A percentile compares a stretch with the other conserved stretches of the same genome.
Evolutionary conservation across 92 coral and sea anemone species (phyloP).

Genomic region (Chrysogorgia sp.): DNA sequence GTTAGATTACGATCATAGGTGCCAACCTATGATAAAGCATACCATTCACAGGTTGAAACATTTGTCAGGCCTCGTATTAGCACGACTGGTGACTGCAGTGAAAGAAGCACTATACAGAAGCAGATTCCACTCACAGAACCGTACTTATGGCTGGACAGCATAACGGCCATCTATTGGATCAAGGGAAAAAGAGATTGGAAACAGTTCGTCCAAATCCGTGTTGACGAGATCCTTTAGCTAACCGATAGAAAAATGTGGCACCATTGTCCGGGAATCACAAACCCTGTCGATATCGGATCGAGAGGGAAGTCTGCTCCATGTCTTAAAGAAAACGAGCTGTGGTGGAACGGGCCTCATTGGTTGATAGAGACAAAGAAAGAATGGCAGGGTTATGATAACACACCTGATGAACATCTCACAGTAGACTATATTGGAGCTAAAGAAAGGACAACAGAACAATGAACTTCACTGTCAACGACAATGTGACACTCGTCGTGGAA

Average conservation of each 20-base stretch:
- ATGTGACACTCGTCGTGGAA: neutral
- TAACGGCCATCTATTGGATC: slow-evolving; percentile 62
- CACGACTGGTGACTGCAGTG: neutral
- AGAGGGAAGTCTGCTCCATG: slow-evolving; percentile 35
- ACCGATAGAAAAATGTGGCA: slow-evolving; percentile 45
- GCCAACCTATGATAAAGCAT: too few relatives aligned
- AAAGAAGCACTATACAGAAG: neutral
- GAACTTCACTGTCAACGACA: neutral
- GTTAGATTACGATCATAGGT: neutral
- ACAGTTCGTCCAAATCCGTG: slow-evolving; percentile 62
- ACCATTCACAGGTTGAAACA: slow-evolving; percentile 10
- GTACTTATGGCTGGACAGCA: slow-evolving; percentile 54
- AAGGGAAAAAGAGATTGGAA: slow-evolving; percentile 54
- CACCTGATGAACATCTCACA: neutral
- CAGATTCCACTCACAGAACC: neutral
- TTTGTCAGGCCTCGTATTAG: neutral
- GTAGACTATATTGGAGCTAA: neutral
- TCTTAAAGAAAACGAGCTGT: neutral
- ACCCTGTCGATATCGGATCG: slow-evolving; percentile 64
- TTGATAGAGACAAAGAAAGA: neutral
- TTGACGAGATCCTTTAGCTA: slow-evolving; percentile 51
- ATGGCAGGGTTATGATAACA: neutral
- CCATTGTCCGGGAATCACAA: slow-evolving; percentile 52
- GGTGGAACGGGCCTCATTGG: neutral
- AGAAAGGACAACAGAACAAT: too few relatives aligned